Conservation (phyloP, 1,140 invertebrate genomes). For the Monochamus saltuarius region DNA sequence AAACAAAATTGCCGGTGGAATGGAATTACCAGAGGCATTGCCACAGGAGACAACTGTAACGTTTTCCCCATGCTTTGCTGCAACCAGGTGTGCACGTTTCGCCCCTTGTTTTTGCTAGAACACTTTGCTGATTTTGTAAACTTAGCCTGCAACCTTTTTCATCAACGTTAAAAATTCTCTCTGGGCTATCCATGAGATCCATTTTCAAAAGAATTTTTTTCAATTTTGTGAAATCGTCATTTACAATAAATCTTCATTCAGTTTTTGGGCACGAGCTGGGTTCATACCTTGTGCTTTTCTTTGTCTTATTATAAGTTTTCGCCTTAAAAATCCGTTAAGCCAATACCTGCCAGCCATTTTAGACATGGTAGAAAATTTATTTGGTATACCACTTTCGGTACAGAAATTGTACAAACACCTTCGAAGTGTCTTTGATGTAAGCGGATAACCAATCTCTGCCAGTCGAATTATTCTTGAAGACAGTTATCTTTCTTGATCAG, state of each 20-base stretch:
- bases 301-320: slow-evolving; percentile 31
- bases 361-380: no score
- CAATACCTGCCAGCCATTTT: slow-evolving; percentile 16
- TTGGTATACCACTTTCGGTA: no score
- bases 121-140: slow-evolving; percentile 45
- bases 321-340: slow-evolving; percentile 34
- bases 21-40: neutral
- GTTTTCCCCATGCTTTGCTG: no score
- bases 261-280: slow-evolving; percentile 45
- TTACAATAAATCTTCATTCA: slow-evolving; percentile 46
- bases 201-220: slow-evolving; percentile 31
- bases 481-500: slow-evolving; percentile 15
- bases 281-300: slow-evolving; percentile 45
- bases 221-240: slow-evolving; percentile 44
- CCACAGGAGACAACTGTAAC: no score
- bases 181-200: slow-evolving; percentile 37
- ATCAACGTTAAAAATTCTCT: slow-evolving; percentile 50
- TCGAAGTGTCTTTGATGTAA: slow-evolving; percentile 1
- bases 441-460: slow-evolving; percentile 16
- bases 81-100: no score
- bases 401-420: neutral
- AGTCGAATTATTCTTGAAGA: slow-evolving; percentile 8
- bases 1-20: neutral
- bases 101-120: slow-evolving; percentile 22
- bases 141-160: slow-evolving; percentile 51